Conservation (phyloP, 2,113 vertebrate genomes). For the Acanthochromis polyacanthus region DNA sequence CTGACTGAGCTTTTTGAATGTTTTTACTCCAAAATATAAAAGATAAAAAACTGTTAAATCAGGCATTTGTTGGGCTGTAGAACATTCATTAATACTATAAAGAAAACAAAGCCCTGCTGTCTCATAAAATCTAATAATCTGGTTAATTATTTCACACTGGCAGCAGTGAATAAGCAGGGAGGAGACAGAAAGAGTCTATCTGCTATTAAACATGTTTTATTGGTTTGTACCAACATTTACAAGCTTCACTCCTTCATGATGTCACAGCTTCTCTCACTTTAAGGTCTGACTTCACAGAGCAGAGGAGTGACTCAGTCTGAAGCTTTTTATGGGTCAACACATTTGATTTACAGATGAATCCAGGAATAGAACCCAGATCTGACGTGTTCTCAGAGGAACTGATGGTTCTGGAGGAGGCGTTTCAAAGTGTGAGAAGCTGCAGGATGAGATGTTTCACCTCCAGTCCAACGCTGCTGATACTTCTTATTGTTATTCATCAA, state of each 20-base stretch:
- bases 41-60: no score
- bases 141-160: background rate
- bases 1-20: no score
- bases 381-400: background rate
- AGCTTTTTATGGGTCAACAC: conserved; percentile 1
- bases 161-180: no score
- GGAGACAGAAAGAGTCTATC: background rate
- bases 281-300: background rate
- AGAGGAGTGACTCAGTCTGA: conserved; percentile 9
- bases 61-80: no score
- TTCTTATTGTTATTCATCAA: no score
- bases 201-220: conserved; percentile 25
- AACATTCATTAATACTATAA: background rate
- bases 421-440: no score
- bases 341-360: conserved; percentile 14
- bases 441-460: background rate
- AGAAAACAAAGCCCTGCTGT: background rate
- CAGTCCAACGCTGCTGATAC: conserved; percentile 2
- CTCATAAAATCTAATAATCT: background rate
- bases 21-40: no score
- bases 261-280: conserved; percentile 38
- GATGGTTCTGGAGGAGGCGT: background rate
- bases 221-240: conserved; percentile 5
- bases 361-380: background rate
- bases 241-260: conserved; percentile 43